These are phyloP conservation scores for Momotus momota DNA, from an alignment of 2,797 vertebrate species.

Conservation along the genomic window DNA sequence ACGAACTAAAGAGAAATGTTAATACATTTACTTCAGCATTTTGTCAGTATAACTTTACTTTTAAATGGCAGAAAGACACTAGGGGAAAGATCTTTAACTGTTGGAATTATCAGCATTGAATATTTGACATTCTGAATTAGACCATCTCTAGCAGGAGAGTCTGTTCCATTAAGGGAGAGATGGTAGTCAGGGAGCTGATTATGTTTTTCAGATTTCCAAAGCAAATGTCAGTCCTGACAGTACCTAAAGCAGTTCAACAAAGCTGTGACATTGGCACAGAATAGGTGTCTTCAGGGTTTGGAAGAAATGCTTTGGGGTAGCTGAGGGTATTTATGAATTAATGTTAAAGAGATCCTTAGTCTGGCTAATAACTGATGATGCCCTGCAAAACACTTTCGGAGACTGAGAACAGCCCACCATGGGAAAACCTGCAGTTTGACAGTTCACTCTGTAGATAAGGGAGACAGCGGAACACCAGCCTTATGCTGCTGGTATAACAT, in stretches of 20 bases:
- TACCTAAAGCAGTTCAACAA: background rate
- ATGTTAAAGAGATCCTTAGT: background rate
- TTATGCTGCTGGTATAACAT: background rate
- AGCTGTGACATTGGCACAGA: background rate
- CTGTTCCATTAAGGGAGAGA: background rate
- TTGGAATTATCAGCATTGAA: background rate
- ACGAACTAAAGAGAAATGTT: background rate
- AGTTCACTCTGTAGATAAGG: background rate
- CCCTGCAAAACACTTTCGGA: background rate
- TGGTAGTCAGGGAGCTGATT: background rate
- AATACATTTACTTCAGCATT: background rate
- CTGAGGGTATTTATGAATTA: background rate
- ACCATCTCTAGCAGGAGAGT: background rate
- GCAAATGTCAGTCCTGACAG: conserved; percentile 8
- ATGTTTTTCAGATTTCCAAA: background rate
- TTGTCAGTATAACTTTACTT: background rate
- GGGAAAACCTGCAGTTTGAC: background rate
- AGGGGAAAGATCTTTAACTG: background rate
- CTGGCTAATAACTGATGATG: background rate
- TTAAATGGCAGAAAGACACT: background rate
- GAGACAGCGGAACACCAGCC: background rate
- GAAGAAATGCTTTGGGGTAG: background rate
- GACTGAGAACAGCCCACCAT: background rate
- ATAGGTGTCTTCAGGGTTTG: background rate
- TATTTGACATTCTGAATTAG: conserved; percentile 12